These are phyloP conservation scores for Dipodomys stephensi DNA, from an alignment of 2,113 vertebrate genomes.

Conservation along the genomic window DNA sequence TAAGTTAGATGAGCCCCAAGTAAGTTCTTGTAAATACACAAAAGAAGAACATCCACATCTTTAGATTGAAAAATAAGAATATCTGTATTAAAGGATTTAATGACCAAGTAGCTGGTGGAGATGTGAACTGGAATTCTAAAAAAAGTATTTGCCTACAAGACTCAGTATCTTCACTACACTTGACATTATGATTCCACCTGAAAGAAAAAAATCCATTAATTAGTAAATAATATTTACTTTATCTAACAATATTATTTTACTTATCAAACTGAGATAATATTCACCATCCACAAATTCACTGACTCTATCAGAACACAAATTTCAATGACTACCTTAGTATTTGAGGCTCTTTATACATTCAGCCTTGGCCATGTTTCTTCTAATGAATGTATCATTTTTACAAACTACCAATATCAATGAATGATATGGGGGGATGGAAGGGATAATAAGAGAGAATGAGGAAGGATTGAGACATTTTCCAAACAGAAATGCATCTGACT, in stretches of 20 bases:
- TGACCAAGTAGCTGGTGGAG: background rate
- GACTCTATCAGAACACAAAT: background rate
- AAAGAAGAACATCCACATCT: background rate
- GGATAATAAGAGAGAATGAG: too few relatives aligned
- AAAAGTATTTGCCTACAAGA: background rate
- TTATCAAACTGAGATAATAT: background rate
- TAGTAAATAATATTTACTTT: background rate
- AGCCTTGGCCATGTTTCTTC: fast-evolving
- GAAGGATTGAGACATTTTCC: too few relatives aligned
- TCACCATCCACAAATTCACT: fast-evolving
- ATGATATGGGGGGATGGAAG: too few relatives aligned
- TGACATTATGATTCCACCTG: background rate
- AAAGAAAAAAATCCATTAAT: background rate
- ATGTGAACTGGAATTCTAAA: too few relatives aligned
- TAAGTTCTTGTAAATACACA: background rate
- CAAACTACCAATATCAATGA: too few relatives aligned
- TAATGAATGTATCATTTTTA: background rate
- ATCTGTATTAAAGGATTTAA: background rate
- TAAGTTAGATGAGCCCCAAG: background rate
- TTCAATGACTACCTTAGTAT: fast-evolving
- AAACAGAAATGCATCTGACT: too few relatives aligned
- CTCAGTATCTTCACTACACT: background rate
- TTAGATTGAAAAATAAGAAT: background rate
- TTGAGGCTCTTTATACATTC: background rate
- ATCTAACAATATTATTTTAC: fast-evolving